These are phyloP conservation scores for Scaptomyza graminum DNA, from an alignment of 1,140 invertebrate species.

Conservation along the genomic window DNA sequence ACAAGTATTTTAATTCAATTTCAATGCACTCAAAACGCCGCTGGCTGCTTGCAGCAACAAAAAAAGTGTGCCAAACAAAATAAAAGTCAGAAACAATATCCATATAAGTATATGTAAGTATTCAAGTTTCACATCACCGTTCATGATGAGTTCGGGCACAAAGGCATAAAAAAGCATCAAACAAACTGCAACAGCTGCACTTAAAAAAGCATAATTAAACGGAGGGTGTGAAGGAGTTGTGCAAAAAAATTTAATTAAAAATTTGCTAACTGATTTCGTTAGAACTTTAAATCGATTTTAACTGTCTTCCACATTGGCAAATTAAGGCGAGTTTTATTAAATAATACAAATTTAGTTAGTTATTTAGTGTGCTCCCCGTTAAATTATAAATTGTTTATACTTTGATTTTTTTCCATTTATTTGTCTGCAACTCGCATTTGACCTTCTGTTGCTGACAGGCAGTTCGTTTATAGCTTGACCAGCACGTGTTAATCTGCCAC, in stretches of 20 bases:
- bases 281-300: slow-evolving; percentile 37
- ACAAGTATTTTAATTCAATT: slow-evolving; percentile 11
- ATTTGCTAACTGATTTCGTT: slow-evolving; percentile 56
- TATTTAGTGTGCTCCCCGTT: background rate
- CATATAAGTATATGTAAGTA: no score
- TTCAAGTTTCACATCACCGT: no score
- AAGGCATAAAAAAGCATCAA: slow-evolving; percentile 6
- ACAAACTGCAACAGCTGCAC: slow-evolving; percentile 8
- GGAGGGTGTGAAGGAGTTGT: background rate
- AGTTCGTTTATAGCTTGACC: slow-evolving; percentile 44
- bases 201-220: slow-evolving; percentile 7
- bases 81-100: slow-evolving; percentile 1
- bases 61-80: slow-evolving; percentile 4
- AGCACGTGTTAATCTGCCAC: slow-evolving; percentile 77
- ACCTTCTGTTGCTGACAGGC: slow-evolving; percentile 54
- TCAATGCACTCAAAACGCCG: slow-evolving; percentile 17
- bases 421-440: slow-evolving; percentile 50
- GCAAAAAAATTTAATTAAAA: slow-evolving; percentile 61
- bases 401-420: slow-evolving; percentile 26
- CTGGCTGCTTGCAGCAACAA: background rate
- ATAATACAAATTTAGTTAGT: no score
- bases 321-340: background rate
- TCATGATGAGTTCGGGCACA: background rate
- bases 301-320: background rate
- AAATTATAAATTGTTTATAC: background rate